Percentiles rank a stretch among this genome's conserved stretches.
Conservation (phyloP, 2,113 vertebrate species). For the Tetrax tetrax region DNA sequence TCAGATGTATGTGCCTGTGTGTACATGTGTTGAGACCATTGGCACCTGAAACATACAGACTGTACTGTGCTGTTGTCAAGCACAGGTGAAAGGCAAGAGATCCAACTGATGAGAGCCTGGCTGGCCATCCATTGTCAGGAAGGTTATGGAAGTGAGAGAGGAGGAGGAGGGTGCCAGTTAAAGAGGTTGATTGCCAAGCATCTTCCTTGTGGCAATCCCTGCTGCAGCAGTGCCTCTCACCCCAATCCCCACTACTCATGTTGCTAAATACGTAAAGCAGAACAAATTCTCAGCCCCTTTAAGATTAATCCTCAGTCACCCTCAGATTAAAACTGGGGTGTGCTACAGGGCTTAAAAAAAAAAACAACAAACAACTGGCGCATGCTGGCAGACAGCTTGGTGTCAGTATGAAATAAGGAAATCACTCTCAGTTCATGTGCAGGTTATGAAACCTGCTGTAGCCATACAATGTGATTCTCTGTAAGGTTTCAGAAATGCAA, state of each 20-base stretch:
- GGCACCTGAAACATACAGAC: background rate
- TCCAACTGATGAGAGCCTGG: background rate
- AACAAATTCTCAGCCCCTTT: background rate
- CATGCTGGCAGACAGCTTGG: background rate
- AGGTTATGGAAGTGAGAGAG: background rate
- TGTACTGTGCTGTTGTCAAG: background rate
- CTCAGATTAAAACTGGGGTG: background rate
- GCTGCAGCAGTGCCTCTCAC: background rate
- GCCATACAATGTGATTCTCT: rapidly evolving
- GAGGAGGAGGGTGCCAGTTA: background rate
- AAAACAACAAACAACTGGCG: background rate
- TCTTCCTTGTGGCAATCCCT: background rate
- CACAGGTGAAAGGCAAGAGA: background rate
- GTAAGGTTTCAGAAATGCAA: background rate
- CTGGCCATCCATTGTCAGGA: background rate
- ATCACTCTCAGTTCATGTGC: background rate
- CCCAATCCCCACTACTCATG: background rate
- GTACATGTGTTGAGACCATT: background rate
- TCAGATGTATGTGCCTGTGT: no score
- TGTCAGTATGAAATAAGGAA: background rate
- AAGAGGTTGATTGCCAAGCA: background rate
- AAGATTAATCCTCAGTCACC: no score
- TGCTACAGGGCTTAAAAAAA: background rate
- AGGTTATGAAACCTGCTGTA: background rate
- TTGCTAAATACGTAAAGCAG: background rate